Evolutionary conservation across 2,113 vertebrate genomes (phyloP), one percentile per base, ranked within the genome.

Genomic region (Gopherus flavomarginatus): DNA sequence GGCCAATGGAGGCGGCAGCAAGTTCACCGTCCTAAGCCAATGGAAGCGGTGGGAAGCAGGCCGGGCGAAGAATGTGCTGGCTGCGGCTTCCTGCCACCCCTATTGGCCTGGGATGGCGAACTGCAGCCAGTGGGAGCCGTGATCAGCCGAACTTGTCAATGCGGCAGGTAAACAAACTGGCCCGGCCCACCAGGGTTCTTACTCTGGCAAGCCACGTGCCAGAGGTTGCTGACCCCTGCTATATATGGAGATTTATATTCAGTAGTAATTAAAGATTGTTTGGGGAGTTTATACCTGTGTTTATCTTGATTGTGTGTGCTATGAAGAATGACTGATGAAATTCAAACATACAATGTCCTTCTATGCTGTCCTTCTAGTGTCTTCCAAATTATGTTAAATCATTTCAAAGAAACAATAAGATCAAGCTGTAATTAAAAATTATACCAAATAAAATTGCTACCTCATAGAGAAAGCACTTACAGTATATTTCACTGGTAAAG

Each of bases 261-360:
- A 90, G 78, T 35, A 97, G 92, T 96, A 93, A 89, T 35, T 38
- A 94, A 97, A 97, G 78, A 78, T 93, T 96, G 69, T 84, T 93
- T 79, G 77, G 90, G 75, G 87, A 96, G 93, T 97, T 95, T 56
- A 35, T 93, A 86, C 92, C 90, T 97, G 4, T 94, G 8, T 87
- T 97, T 95, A 59, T 96, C 82, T 88, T 95, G 83, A 86, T 92
- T 88, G 14, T 54, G 26, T 93, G 4, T 59, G 35, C 13, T 44
- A 54, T 96, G 87, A 96, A 91, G 75, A 57, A 89, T 96, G 81
- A 95, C 85, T 96, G 92, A 95, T 86, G 65, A 81, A 96, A 87
- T 79, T 89, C 50, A 96, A 95, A 97, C 0, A 6, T 87, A 78
- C 78, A 88, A 85, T 62, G 85, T n/a, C 83, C 52, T 97, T 98